Percentiles rank a stretch among this genome's conserved stretches.
phyloP scores from a whole-genome alignment of 2,113 vertebrate species.

The Campylomormyrus numenius region DNA sequence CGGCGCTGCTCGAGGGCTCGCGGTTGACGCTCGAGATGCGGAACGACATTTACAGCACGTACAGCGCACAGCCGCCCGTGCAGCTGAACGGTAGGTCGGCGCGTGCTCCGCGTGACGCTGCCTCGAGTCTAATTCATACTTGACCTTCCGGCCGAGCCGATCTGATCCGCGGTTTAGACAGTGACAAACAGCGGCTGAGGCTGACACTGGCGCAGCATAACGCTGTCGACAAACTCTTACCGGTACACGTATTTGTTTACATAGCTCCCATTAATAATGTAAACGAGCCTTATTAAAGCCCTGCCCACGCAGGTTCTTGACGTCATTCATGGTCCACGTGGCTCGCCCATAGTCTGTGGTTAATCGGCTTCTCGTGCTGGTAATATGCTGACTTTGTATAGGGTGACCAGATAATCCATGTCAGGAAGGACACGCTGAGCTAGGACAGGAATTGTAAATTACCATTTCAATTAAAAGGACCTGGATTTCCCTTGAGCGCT shows the following conservation, averaged over 20 bases:
- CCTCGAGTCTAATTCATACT: not conserved
- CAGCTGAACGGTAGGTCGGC: conserved; percentile 69
- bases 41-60: conserved; percentile 91
- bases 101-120: not conserved
- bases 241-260: not conserved
- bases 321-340: not conserved
- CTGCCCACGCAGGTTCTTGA: not conserved
- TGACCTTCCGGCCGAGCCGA: not conserved
- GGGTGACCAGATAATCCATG: too few species aligned
- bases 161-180: not conserved
- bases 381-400: not conserved
- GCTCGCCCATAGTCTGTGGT: not conserved
- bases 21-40: conserved; percentile 68
- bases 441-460: too few species aligned
- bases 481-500: too few species aligned
- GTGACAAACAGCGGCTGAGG: not conserved
- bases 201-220: not conserved
- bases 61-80: conserved; percentile 67
- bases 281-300: not conserved
- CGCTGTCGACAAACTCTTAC: not conserved
- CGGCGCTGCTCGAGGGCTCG: conserved; percentile 62
- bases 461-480: too few species aligned
- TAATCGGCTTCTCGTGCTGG: not conserved
- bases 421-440: too few species aligned
- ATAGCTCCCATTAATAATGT: not conserved